phyloP scores from a whole-genome alignment of 1,140 invertebrate species.

The Drosophila parvula region DNA sequence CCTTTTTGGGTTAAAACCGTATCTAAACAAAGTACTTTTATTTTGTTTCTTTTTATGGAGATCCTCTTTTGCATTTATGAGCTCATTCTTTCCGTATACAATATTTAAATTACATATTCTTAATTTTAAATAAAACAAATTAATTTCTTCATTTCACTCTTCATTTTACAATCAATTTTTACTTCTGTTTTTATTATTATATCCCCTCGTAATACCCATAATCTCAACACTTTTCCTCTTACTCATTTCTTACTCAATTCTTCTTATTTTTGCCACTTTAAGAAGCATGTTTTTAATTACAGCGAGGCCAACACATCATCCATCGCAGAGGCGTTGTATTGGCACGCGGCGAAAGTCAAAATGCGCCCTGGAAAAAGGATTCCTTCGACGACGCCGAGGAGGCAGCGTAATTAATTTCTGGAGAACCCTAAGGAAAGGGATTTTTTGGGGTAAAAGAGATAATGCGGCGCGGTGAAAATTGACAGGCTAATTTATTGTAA shows the following conservation, averaged over 20 bases:
- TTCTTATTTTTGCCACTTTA: slow-evolving; percentile 5
- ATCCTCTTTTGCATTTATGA: no score
- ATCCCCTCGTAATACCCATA: slow-evolving; percentile 1
- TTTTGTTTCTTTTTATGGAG: background rate
- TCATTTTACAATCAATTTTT: background rate
- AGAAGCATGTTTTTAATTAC: slow-evolving; percentile 30
- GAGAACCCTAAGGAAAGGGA: slow-evolving; percentile 7
- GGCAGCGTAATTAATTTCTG: slow-evolving; percentile 48
- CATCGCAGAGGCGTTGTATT: slow-evolving; percentile 13
- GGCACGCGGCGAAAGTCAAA: slow-evolving; percentile 58
- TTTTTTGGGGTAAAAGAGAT: slow-evolving; percentile 24
- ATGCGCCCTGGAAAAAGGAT: slow-evolving; percentile 38
- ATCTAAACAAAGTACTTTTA: background rate
- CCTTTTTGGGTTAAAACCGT: background rate
- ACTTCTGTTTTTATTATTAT: background rate
- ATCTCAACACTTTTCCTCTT: slow-evolving; percentile 40
- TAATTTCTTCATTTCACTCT: background rate
- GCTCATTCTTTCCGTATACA: background rate
- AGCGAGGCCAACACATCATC: slow-evolving; percentile 22
- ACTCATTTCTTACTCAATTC: slow-evolving; percentile 11
- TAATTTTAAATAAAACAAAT: background rate
- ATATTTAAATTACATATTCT: background rate
- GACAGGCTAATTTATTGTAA: slow-evolving; percentile 80
- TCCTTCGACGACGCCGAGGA: slow-evolving; percentile 1
- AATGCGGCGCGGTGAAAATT: slow-evolving; percentile 51